Base-by-base conservation (phyloP, 2,113 vertebrate species). In the Indri indri region DNA sequence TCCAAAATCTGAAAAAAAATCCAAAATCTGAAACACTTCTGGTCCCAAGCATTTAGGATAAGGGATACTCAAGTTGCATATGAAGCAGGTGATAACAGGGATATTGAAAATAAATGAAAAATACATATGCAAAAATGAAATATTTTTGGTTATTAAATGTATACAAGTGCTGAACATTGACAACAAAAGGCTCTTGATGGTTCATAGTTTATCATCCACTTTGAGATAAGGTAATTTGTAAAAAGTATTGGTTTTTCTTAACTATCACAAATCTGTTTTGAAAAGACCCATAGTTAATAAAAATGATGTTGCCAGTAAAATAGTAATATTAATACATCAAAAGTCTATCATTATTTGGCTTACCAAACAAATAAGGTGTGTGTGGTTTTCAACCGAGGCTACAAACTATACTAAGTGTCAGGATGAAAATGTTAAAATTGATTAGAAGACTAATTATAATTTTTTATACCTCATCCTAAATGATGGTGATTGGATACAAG, bases 371-470 rank as follows among this genome's bases (percentile, higher is more conserved):
- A 50, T 84, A 74, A 65, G 11, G n/a, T 88, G 2, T 66, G 13
- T 80, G 25, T 79, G 25, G 11, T 86, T 90, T 93, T 93, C n/a
- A 91, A 32, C 22, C 30, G 63, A n/a, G 57, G 40, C n/a, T 47
- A 73, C 17, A 87, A 82, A 82, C 23, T 77, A 27, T 85, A 91
- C 42, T 20, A 92, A 4, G 66, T 80, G 52, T 89, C 30, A 81
- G 22, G 40, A 66, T 89, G 40, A 57, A 88, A 94, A 95, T 68
- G n/a, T 63, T 79, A 88, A 94, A 83, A 76, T 74, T 92, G 77
- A 90, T 87, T 50, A 94, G 68, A 92, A 65, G 61, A 10, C 1
- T 42, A 84, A 63, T 25, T 91, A 16, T 34, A 85, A 22, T 25
- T 74, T 89, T 80, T 74, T 45, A 37, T 77, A 32, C 52, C n/a